Conservation (phyloP, 1,140 invertebrate species). For the Bombus confusus region DNA sequence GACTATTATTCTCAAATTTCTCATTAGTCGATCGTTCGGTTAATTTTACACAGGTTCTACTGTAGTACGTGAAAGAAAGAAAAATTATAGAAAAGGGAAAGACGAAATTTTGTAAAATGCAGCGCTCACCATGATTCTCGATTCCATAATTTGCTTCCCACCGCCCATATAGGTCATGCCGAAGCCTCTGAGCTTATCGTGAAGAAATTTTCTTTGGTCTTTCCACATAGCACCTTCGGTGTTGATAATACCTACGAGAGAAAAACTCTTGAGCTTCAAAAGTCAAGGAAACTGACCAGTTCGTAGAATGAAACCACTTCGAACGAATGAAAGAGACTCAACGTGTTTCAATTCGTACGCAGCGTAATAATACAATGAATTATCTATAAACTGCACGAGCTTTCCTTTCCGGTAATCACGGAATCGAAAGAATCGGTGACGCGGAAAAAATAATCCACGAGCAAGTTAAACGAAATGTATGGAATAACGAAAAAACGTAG, state of each 20-base stretch:
- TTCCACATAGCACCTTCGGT: constrained; percentile 96
- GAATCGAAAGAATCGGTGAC: constrained; percentile 15
- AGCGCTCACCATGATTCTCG: constrained; percentile 90
- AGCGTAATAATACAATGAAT: too few relatives aligned
- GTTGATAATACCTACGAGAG: constrained; percentile 92
- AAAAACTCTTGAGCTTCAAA: neutral
- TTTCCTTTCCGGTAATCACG: neutral
- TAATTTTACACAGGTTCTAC: too few relatives aligned
- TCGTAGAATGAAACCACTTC: neutral
- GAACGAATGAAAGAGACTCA: neutral
- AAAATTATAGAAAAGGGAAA: neutral
- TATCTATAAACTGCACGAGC: too few relatives aligned
- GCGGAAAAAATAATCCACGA: neutral
- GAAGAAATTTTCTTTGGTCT: constrained; percentile 94
- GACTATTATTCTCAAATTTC: too few relatives aligned
- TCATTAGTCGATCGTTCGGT: too few relatives aligned
- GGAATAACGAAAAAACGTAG: neutral
- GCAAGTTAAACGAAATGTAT: too few relatives aligned
- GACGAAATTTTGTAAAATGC: neutral
- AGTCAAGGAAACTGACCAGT: neutral
- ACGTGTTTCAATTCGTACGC: too few relatives aligned
- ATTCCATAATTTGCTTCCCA: constrained; percentile 92
- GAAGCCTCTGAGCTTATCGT: constrained; percentile 93
- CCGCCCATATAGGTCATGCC: constrained; percentile 93
- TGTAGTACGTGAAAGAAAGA: too few relatives aligned